Evolutionary conservation across 2,797 vertebrate species (phyloP).

Genomic region (Cossypha niveicapilla): DNA sequence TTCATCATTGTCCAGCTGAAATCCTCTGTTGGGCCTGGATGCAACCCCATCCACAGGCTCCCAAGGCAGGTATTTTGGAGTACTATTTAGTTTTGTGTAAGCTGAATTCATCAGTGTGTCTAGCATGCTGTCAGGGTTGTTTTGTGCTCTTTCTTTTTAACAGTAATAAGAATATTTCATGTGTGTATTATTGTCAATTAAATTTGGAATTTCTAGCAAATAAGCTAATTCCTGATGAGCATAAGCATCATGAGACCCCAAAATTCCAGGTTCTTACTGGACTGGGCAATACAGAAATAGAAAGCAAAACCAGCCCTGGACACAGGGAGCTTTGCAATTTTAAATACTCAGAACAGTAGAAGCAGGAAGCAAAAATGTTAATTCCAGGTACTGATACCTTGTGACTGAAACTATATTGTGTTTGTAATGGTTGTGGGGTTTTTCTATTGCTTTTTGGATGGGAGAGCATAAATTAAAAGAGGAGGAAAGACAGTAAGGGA

Average conservation of each 20-base stretch:
- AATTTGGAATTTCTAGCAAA: background rate
- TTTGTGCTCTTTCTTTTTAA: background rate
- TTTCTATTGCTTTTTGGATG: background rate
- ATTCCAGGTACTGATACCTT: background rate
- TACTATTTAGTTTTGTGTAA: conserved; percentile 1
- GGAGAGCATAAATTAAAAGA: background rate
- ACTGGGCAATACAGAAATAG: background rate
- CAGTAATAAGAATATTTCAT: background rate
- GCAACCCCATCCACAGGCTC: conserved; percentile 35
- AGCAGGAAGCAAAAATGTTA: background rate
- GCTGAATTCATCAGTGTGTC: background rate
- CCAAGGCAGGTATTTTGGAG: conserved; percentile 17
- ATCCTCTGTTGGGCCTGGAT: conserved; percentile 79
- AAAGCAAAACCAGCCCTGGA: background rate
- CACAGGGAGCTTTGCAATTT: background rate
- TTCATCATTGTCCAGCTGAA: conserved; percentile 92
- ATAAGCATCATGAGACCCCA: background rate
- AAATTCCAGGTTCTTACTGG: background rate
- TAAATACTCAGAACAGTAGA: background rate
- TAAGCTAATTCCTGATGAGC: background rate
- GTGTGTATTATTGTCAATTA: background rate
- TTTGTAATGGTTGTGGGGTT: background rate
- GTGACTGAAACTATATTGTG: background rate
- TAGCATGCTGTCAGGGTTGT: background rate
- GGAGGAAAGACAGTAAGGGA: background rate